Percentiles rank a stretch among this genome's conserved stretches.
phyloP scores from a whole-genome alignment of 2,888 invertebrate genomes.

The Lathronympha strigana region DNA sequence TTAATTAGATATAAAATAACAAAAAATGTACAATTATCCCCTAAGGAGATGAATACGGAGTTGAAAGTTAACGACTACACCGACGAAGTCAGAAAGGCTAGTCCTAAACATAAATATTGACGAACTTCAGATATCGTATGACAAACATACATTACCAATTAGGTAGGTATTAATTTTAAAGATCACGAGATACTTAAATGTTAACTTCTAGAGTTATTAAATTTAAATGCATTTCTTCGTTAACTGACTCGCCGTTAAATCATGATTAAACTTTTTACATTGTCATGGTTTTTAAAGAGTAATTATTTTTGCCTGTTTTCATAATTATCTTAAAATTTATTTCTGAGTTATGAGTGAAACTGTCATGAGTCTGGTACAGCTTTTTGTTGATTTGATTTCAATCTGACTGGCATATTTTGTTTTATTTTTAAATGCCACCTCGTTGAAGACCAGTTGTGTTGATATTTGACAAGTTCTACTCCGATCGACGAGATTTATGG shows the following conservation, averaged over 20 bases:
- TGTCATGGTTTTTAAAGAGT: conserved; percentile 23
- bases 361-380: conserved; percentile 28
- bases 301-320: conserved; percentile 28
- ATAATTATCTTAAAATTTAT: conserved; percentile 40
- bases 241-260: conserved; percentile 22
- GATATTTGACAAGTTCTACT: conserved; percentile 21
- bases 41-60: no score
- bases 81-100: no score
- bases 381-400: conserved; percentile 34
- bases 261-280: conserved; percentile 31
- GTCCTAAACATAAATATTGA: neutral
- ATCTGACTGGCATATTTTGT: conserved; percentile 17
- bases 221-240: conserved; percentile 18
- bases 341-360: conserved; percentile 37
- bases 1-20: no score
- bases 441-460: conserved; percentile 10
- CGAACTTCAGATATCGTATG: neutral
- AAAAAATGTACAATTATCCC: no score
- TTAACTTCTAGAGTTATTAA: conserved; percentile 13
- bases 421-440: conserved; percentile 20
- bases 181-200: conserved; percentile 11
- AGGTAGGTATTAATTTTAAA: conserved; percentile 12
- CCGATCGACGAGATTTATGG: neutral
- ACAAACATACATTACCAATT: neutral
- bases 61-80: no score